Evolutionary conservation across 2,797 vertebrate species (phyloP).

Genomic region (Odontamblyopus lacepedii): DNA sequence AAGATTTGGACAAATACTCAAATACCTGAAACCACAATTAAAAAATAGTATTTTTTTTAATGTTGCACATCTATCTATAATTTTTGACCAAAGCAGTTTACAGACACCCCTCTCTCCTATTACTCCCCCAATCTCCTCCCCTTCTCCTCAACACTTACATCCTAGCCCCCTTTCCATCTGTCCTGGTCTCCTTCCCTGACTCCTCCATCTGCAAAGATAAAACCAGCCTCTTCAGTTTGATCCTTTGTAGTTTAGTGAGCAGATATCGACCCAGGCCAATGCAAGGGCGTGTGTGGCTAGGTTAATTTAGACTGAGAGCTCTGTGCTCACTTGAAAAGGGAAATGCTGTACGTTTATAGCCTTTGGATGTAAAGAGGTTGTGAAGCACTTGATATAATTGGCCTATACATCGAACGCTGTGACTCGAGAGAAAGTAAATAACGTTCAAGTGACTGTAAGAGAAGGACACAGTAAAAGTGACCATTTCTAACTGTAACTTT

Average conservation of each 20-base stretch:
- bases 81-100: not conserved
- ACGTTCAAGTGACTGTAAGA: not conserved
- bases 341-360: not conserved
- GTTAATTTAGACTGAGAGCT: slow-evolving; percentile 18
- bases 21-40: not conserved
- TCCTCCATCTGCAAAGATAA: slow-evolving; percentile 44
- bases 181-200: slow-evolving; percentile 37
- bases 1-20: too few species aligned
- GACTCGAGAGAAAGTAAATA: not conserved
- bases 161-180: slow-evolving; percentile 54
- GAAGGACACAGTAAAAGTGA: not conserved
- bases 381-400: not conserved
- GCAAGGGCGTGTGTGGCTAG: slow-evolving; percentile 10
- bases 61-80: too few species aligned
- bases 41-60: too few species aligned
- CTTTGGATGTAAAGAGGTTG: not conserved
- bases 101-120: slow-evolving; percentile 27
- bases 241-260: slow-evolving; percentile 46
- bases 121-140: slow-evolving; percentile 44
- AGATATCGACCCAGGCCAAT: slow-evolving; percentile 28
- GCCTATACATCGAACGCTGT: not conserved
- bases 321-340: not conserved
- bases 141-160: slow-evolving; percentile 38
- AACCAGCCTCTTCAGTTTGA: slow-evolving; percentile 36
- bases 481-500: not conserved